Conservation (phyloP, 2,797 vertebrate genomes). For the Etheostoma nigrum region DNA sequence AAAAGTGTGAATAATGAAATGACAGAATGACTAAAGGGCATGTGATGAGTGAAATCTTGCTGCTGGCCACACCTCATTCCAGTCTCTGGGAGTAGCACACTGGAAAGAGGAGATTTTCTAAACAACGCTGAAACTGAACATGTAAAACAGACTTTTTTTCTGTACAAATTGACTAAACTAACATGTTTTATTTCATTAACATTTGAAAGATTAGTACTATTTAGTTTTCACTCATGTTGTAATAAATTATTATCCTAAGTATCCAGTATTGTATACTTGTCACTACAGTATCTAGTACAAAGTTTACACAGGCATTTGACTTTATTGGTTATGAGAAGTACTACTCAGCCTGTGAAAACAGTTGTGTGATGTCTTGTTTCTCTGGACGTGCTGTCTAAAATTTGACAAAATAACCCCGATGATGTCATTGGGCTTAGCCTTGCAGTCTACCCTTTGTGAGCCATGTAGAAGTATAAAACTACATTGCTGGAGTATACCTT, state of each 20-base stretch:
- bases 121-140: not conserved
- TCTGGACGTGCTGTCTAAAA: not conserved
- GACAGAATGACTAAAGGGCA: slow-evolving; percentile 1
- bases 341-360: not conserved
- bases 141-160: not conserved
- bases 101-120: slow-evolving; percentile 17
- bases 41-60: slow-evolving; percentile 11
- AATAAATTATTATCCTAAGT: not conserved
- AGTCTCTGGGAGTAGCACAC: slow-evolving; percentile 11
- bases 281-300: not conserved
- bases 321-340: not conserved
- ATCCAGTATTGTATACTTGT: slow-evolving; percentile 6
- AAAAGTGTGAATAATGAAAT: slow-evolving; percentile 1
- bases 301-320: not conserved
- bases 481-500: not conserved
- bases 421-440: not conserved
- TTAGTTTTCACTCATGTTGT: not conserved
- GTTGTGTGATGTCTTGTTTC: not conserved
- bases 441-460: not conserved
- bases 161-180: not conserved
- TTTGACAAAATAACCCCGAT: not conserved
- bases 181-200: not conserved
- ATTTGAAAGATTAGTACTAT: not conserved
- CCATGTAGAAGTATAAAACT: not conserved
- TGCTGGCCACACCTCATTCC: slow-evolving; percentile 48